Evolutionary conservation across 2,113 vertebrate species (phyloP).

Genomic region (Donacobius atricapilla): DNA sequence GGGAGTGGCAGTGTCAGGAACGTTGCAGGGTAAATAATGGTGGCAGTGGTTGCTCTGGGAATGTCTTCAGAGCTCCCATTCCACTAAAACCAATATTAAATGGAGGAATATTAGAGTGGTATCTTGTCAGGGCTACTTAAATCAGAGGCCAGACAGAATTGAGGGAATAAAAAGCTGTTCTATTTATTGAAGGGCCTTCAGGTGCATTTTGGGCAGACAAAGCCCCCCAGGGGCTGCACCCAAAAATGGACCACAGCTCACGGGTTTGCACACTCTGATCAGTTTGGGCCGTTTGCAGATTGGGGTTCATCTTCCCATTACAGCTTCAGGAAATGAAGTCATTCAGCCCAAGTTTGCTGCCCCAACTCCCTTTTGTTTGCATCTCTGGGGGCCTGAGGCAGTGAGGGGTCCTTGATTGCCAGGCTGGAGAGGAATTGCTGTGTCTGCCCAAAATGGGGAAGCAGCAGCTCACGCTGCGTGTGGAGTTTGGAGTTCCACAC

Average conservation of each 20-base stretch:
- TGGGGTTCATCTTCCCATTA: neutral
- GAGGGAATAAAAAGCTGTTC: neutral
- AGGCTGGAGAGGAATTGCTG: neutral
- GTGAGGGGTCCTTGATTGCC: neutral
- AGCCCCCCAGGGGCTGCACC: neutral
- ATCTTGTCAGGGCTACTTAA: neutral
- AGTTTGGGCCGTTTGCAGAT: neutral
- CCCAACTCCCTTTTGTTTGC: neutral
- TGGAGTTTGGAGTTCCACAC: neutral
- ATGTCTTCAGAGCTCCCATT: neutral
- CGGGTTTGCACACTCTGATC: rapidly evolving
- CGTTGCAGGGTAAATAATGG: neutral
- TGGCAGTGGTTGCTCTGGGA: neutral
- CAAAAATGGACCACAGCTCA: neutral
- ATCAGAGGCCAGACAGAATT: rapidly evolving
- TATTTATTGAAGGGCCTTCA: neutral
- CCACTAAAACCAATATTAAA: neutral
- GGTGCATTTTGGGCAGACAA: neutral
- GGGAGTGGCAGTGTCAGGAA: neutral
- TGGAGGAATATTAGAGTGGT: neutral
- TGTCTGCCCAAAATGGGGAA: neutral
- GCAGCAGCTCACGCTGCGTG: neutral
- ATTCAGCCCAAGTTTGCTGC: neutral
- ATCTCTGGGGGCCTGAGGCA: neutral
- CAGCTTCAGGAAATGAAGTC: neutral